Base-by-base conservation (phyloP, 2,113 vertebrate genomes). In the Nyctibius bracteatus region DNA sequence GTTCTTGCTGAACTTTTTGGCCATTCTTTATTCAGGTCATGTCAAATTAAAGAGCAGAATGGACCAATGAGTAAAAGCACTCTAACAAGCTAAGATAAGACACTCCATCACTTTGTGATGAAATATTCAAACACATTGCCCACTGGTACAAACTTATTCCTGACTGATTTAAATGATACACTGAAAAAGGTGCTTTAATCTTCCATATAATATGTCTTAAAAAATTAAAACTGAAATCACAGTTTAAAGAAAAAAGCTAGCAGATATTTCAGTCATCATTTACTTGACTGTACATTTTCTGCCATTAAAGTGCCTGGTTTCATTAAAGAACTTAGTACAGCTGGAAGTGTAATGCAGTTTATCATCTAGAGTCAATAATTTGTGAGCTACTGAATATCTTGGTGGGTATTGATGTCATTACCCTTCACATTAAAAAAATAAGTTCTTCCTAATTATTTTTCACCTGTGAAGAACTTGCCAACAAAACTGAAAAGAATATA, bases 131-230 rank as follows among this genome's bases (percentile, higher is more conserved):
- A 94, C 70, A 91, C 61, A 33, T 68, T 95, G 96, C 87, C 96
- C 90, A 94, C 72, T 85, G 82, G 72, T 97, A 93, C 92, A 95
- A 97, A 79, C 84, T 93, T 95, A 95, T 91, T 95, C 84, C 82
- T 92, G 94, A 97, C 81, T 95, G 97, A 95, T 96, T 97, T 96
- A 97, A 97, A 97, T 96, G 91, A 97, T 97, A 97, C 51, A 73
- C 88, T 94, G 47, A 92, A 93, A 96, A 96, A 71, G 74, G 47
- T 86, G 47, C 74, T 97, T 98, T 98, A 94, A 95, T 98, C 92
- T 97, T 93, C 94, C 75, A 81, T 79, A 97, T 87, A 96, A 97
- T 77, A 91, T 67, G 58, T 95, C 78, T 96, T 97, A 30, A 97
- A 97, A 98, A 97, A 92, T 95, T 97, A 97, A 97, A 95, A 94